Evolutionary conservation across 2,113 vertebrate species (phyloP), one percentile per base, ranked within the genome.

Genomic region (Mionectes macconnelli): DNA sequence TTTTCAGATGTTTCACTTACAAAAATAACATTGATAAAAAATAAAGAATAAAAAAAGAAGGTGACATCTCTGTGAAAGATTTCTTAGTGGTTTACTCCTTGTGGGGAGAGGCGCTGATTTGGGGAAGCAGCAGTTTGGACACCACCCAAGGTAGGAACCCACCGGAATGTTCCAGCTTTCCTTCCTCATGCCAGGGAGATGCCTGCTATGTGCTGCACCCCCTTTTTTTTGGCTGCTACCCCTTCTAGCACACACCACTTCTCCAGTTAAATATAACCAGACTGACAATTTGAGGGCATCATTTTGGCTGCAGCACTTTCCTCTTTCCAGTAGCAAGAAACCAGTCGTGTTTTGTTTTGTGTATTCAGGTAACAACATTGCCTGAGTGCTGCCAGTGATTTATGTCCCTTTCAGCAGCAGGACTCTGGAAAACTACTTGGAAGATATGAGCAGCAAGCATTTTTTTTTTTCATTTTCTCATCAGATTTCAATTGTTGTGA

Each of bases 341-440:
- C 31, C 52, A 59, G 25, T 17, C 2, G 2, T 63, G 42, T 64
- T 94, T 89, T 91, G 92, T 42, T 96, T 88, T 78, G 63, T 80
- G 8, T 76, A 67, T 55, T 74, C 30, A 92, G 92, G 92, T 88
- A 94, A 96, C 95, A 87, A 31, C 13, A 10, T 87, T 6, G 6
- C 87, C 74, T 8, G 57, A 88, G 84, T 37, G 89, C 56, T 70
- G 47, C 8, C 35, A 18, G 31, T 96, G 95, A 98, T 98, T 98
- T 97, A 97, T 22, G 5, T 49, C 55, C 90, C 56, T 75, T 31
- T 69, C 96, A 95, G 93, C 84, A 93, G 93, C 30, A 40, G 87
- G 68, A 90, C 90, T 97, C 97, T 98, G 97, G 96, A 95, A 98
- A 98, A 98, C 90, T 75, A 90, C 96, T 97, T 95, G 97, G 95